A percentile compares a stretch with the other conserved stretches of the same genome.
Conservation (phyloP, 2,888 invertebrate species). For the Drosophila neotestacea region DNA sequence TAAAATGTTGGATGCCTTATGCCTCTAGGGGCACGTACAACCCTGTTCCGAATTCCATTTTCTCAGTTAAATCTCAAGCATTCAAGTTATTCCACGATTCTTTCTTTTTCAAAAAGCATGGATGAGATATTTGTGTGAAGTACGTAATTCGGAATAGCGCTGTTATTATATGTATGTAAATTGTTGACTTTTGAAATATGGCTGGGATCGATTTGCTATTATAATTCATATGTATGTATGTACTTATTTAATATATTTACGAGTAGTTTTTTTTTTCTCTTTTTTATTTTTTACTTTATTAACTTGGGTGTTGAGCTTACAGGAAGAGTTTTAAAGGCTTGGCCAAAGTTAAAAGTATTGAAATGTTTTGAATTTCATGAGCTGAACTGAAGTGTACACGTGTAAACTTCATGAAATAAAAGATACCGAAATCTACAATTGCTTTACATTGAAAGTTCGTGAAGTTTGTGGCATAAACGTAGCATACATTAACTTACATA, state of each 20-base stretch:
- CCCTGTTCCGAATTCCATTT: slow-evolving; percentile 1
- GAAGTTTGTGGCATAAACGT: slow-evolving; percentile 27
- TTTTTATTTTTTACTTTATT: background rate
- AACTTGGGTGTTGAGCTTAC: slow-evolving; percentile 33
- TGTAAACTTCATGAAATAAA: slow-evolving; percentile 1
- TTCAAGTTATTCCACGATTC: background rate
- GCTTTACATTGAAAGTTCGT: slow-evolving; percentile 7
- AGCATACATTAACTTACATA: slow-evolving; percentile 1
- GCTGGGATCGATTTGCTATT: slow-evolving; percentile 30
- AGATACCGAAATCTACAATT: slow-evolving; percentile 3
- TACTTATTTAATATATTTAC: slow-evolving; percentile 19
- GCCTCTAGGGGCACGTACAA: slow-evolving; percentile 29
- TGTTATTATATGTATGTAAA: background rate
- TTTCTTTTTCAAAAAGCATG: background rate
- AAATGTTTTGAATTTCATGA: background rate
- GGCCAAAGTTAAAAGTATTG: background rate
- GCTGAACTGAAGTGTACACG: slow-evolving; percentile 2
- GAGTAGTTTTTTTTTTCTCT: background rate
- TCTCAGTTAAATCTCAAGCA: background rate
- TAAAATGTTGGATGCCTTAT: slow-evolving; percentile 59
- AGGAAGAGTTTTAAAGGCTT: slow-evolving; percentile 11
- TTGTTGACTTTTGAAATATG: slow-evolving; percentile 26
- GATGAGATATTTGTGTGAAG: background rate
- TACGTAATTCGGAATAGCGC: background rate
- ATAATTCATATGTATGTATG: slow-evolving; percentile 29